Evolutionary conservation across 1,140 invertebrate species (phyloP).

Genomic region (Sesamia nonagrioides): DNA sequence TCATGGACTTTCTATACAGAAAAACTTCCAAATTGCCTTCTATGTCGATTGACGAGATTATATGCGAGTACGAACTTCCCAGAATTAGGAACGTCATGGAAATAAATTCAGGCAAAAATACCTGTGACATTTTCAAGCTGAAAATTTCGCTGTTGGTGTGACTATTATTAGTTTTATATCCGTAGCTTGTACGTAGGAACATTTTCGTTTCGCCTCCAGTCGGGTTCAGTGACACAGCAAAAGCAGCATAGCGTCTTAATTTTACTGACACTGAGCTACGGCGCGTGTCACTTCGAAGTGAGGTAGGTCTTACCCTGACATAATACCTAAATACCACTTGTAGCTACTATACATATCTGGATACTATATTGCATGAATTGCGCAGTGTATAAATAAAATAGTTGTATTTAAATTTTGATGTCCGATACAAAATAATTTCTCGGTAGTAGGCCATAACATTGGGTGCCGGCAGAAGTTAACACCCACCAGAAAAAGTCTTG

Average conservation of each 20-base stretch:
- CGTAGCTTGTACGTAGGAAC: not conserved
- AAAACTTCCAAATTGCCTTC: too few species aligned
- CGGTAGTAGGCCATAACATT: too few species aligned
- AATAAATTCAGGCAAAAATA: not conserved
- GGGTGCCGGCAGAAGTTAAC: too few species aligned
- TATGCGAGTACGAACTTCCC: too few species aligned
- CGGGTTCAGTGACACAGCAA: conserved; percentile 20
- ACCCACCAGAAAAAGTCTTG: too few species aligned
- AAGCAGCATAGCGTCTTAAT: conserved; percentile 28
- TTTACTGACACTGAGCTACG: conserved; percentile 33
- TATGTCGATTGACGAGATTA: too few species aligned
- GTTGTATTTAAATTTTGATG: too few species aligned
- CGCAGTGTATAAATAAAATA: too few species aligned
- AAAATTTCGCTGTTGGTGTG: not conserved
- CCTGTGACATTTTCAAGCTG: not conserved
- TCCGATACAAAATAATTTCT: too few species aligned
- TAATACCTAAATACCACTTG: not conserved
- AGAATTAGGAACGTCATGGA: not conserved
- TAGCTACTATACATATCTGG: not conserved
- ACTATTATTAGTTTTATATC: not conserved
- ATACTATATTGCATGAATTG: not conserved
- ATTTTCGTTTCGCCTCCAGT: not conserved
- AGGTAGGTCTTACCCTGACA: conserved; percentile 15
- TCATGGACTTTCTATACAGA: too few species aligned
- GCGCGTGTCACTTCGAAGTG: conserved; percentile 9